Evolutionary conservation across 37 sponge, comb jelly and placozoan species (phyloP).

Genomic region (Bolinopsis microptera): DNA sequence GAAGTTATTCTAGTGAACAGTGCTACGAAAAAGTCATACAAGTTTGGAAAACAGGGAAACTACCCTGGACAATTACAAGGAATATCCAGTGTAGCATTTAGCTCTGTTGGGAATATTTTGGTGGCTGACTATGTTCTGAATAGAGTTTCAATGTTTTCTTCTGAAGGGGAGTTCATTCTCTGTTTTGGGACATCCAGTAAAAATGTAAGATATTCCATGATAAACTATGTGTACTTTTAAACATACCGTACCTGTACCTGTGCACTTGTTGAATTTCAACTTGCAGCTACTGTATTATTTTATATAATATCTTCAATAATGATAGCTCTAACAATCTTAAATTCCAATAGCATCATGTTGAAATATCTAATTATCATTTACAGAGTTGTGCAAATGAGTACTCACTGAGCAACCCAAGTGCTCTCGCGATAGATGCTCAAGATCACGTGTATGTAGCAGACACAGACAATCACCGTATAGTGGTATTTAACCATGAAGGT

Average conservation of each 20-base stretch:
- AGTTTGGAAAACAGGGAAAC: conserved; percentile 26
- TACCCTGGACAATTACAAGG: conserved; percentile 47
- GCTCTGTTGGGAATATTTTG: conserved; percentile 42
- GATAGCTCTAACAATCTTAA: too few relatives aligned
- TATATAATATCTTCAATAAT: too few relatives aligned
- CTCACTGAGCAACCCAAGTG: conserved; percentile 20
- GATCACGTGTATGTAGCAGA: conserved; percentile 52
- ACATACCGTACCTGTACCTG: too few relatives aligned
- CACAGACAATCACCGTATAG: conserved; percentile 12
- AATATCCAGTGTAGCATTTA: not conserved
- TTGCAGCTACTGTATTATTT: too few relatives aligned
- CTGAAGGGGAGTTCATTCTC: conserved; percentile 41
- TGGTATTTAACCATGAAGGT: conserved; percentile 25
- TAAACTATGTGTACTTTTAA: too few relatives aligned
- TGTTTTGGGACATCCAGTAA: conserved; percentile 55
- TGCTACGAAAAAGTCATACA: not conserved
- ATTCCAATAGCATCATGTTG: too few relatives aligned
- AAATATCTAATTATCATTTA: too few relatives aligned
- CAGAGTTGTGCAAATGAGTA: not conserved
- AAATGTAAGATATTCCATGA: conserved; percentile 6
- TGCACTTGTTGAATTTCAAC: too few relatives aligned
- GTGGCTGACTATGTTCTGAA: conserved; percentile 34
- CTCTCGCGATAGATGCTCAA: not conserved
- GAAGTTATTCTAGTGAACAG: not conserved
- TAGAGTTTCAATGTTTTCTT: conserved; percentile 22